Conservation (phyloP, 2,888 invertebrate species). For the Rhamphomyia laevipes region DNA sequence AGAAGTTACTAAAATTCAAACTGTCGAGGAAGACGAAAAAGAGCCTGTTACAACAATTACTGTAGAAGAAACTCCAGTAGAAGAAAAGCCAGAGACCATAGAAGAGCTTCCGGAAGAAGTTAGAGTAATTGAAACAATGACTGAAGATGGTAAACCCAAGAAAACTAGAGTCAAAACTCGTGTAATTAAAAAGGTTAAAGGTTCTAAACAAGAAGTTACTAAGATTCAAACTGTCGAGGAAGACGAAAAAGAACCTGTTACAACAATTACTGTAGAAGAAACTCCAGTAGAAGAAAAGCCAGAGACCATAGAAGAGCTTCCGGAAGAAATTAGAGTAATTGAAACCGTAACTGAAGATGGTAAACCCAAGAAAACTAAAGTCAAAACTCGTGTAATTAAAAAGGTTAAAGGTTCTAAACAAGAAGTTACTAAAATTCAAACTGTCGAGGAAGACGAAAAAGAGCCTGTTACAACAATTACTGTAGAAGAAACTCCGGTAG, state of each 20-base stretch:
- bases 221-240: conserved; percentile 18
- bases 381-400: conserved; percentile 20
- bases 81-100: conserved; percentile 15
- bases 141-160: conserved; percentile 24
- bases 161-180: conserved; percentile 25
- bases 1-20: conserved; percentile 30
- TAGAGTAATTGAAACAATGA: conserved; percentile 14
- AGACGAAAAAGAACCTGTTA: conserved; percentile 19
- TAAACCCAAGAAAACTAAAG: conserved; percentile 22
- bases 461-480: conserved; percentile 31
- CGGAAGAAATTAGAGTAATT: conserved; percentile 7
- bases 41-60: conserved; percentile 24
- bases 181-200: conserved; percentile 14
- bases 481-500: conserved; percentile 17
- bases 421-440: conserved; percentile 28
- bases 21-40: conserved; percentile 26
- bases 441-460: conserved; percentile 27
- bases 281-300: conserved; percentile 12
- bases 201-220: conserved; percentile 24
- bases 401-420: conserved; percentile 29
- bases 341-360: conserved; percentile 16
- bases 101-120: conserved; percentile 31
- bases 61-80: conserved; percentile 16
- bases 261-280: conserved; percentile 20
- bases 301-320: conserved; percentile 16